Evolutionary conservation across 92 coral and sea anemone species (phyloP), one percentile per base, ranked within the genome.

Genomic region (Phenganax stokvisi): DNA sequence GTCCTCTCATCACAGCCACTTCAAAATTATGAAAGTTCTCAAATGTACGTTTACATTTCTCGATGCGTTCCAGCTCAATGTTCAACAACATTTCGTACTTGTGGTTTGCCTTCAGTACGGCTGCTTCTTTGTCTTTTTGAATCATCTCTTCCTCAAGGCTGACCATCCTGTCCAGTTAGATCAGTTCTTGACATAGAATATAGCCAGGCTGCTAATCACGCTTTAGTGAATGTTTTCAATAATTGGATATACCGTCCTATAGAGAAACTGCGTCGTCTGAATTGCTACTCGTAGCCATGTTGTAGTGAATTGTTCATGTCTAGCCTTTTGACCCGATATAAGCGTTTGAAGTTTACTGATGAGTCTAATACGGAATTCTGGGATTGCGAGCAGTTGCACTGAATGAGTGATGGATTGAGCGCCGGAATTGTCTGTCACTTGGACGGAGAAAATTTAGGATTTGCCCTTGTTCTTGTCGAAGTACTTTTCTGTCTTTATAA

Each of bases 1-100:
- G 88, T 68, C 85, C 88, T 57, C 80, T 80, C 56, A 94, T 64
- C 0, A 94, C 81, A 6, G 94, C 84, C 75, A 78, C 91, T 83
- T 94, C 98, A 62, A 91, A 92, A 12, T 64, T 60, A 71, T 89
- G 89, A 57, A 87, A 91, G 72, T 92, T 83, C 60, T 92, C 91
- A 1, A 88, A 63, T 84, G 92, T 89, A 52, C 89, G 88, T 79
- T 85, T 81, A 79, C 92, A 93, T 79, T 88, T 89, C 57, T 88
- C 88, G 17, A 94, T 77, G 2, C 96, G 84, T 63, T 92, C 92
- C 54, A 94, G 91, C 75, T 92, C 97, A 63, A 90, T 61, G 56
- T 86, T 87, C 52, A 94, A 84, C 31, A 90, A 66, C 65, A 94
- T 88, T 72, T 94, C 94, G 73, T 94, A 93, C 57, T 90, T 94